A percentile compares a stretch with the other conserved stretches of the same genome.
Evolutionary conservation across 1,140 invertebrate genomes (phyloP).

Genomic region (Pogonognathellus flavescens): DNA sequence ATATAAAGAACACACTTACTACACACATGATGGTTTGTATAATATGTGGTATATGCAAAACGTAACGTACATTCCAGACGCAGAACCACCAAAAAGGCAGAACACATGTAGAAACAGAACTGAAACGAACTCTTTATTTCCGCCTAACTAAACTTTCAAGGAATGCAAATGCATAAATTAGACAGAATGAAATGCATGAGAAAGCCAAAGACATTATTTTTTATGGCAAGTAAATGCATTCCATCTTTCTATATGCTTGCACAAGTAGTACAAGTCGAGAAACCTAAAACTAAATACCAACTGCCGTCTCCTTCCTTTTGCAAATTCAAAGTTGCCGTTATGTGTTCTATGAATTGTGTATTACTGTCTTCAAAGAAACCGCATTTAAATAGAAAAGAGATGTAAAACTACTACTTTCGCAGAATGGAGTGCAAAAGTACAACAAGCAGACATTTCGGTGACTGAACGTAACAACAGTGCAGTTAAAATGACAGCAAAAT

Average conservation of each 20-base stretch:
- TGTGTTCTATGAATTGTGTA: background rate
- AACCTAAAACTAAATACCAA: slow-evolving; percentile 3
- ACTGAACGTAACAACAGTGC: no score
- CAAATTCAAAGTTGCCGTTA: slow-evolving; percentile 8
- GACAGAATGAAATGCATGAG: slow-evolving; percentile 16
- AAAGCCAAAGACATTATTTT: slow-evolving; percentile 32
- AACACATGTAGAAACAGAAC: background rate
- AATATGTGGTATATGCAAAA: background rate
- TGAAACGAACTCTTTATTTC: background rate
- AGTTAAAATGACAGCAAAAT: no score
- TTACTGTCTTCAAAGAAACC: background rate
- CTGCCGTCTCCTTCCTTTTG: background rate
- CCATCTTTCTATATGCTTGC: slow-evolving; percentile 1
- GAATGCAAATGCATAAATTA: slow-evolving; percentile 50
- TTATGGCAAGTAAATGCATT: slow-evolving; percentile 21
- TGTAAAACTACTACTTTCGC: no score
- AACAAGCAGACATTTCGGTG: no score
- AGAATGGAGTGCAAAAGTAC: no score
- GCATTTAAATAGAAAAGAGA: background rate
- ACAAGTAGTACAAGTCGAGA: background rate
- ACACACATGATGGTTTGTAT: background rate
- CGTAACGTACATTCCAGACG: background rate
- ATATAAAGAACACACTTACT: background rate
- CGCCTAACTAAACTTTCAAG: slow-evolving; percentile 10
- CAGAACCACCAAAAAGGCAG: background rate